These are phyloP conservation scores for Melipona quadrifasciata DNA, from an alignment of 1,140 invertebrate genomes.

Conservation along the genomic window DNA sequence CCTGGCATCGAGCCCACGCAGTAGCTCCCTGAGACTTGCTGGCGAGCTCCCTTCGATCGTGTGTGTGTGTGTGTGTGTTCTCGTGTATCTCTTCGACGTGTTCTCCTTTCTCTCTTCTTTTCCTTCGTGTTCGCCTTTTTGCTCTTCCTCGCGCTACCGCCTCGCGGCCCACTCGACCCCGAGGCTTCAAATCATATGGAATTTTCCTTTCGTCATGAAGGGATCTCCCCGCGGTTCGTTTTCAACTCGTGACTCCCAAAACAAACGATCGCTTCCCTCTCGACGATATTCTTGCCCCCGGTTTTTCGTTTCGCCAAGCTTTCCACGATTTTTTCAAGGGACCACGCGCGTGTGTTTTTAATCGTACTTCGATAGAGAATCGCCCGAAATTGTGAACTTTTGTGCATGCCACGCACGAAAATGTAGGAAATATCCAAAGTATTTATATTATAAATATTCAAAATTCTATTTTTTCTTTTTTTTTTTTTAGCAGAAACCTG, in stretches of 20 bases:
- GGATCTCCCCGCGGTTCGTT: constrained; percentile 15
- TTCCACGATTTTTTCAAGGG: background rate
- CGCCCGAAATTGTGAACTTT: no score
- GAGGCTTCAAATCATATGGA: constrained; percentile 14
- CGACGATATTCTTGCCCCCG: background rate
- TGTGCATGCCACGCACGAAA: no score
- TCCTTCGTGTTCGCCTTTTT: background rate
- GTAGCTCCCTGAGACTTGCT: constrained; percentile 51
- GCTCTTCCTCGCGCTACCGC: background rate
- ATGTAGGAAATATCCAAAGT: no score
- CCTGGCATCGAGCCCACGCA: constrained; percentile 51
- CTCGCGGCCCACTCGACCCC: background rate
- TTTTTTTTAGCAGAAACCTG: no score
- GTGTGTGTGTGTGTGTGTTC: background rate
- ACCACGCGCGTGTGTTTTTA: no score
- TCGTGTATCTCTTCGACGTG: background rate
- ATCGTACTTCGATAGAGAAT: no score
- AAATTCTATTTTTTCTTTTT: no score
- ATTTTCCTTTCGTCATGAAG: constrained; percentile 19
- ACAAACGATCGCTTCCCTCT: background rate
- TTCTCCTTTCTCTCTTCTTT: background rate
- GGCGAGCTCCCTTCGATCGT: constrained; percentile 37
- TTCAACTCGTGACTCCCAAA: background rate
- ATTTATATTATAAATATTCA: no score
- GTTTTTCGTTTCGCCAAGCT: background rate